Evolutionary conservation across 2,113 vertebrate genomes (phyloP).

Genomic region (Geococcyx californianus): DNA sequence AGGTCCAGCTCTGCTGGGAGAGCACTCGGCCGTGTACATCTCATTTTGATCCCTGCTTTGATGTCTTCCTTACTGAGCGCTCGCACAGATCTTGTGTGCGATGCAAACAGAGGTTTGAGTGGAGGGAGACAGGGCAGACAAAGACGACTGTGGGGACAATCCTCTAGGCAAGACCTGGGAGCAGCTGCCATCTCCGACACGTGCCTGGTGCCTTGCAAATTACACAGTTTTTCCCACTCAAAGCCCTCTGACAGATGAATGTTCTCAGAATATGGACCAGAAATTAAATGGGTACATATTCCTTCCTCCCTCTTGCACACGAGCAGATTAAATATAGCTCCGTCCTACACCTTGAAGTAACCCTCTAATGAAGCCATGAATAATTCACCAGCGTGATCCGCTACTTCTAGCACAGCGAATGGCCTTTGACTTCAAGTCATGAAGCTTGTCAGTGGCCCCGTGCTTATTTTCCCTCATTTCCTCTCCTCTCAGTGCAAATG

Average conservation of each 20-base stretch:
- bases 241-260: not conserved
- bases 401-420: not conserved
- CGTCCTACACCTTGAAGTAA: not conserved
- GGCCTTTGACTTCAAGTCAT: constrained; percentile 55
- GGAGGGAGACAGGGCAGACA: not conserved
- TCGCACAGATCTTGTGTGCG: not conserved
- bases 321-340: not conserved
- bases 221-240: not conserved
- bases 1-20: constrained; percentile 4
- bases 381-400: constrained; percentile 32
- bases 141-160: not conserved
- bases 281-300: not conserved
- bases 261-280: not conserved
- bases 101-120: not conserved
- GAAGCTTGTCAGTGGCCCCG: not conserved
- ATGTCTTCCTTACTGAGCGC: not conserved
- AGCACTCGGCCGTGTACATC: not conserved
- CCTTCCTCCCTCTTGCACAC: not conserved
- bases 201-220: not conserved
- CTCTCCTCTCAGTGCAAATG: constrained; percentile 13
- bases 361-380: constrained; percentile 31
- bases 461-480: constrained; percentile 38
- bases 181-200: rapidly evolving
- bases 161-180: not conserved
- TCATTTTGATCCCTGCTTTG: not conserved